Evolutionary conservation across 2,888 invertebrate species (phyloP).

Genomic region (Drosophila nigricruria): DNA sequence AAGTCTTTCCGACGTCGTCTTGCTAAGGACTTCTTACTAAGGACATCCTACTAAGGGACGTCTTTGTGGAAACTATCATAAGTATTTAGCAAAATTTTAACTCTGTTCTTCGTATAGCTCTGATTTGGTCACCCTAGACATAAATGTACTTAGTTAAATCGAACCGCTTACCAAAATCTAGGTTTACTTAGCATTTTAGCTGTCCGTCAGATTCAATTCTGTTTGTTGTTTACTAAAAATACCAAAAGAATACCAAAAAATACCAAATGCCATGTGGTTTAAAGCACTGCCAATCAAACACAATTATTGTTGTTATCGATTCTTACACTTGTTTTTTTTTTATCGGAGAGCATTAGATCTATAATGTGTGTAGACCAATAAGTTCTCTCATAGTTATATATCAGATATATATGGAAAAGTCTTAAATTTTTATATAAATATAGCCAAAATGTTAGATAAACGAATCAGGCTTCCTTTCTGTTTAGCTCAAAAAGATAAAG

Average conservation of each 20-base stretch:
- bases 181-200: not conserved
- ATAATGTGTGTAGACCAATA: not conserved
- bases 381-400: not conserved
- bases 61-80: not conserved
- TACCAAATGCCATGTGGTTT: constrained; percentile 12
- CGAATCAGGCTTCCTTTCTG: constrained; percentile 9
- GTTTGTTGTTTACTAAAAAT: constrained; percentile 10
- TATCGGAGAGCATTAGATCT: not conserved
- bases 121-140: constrained; percentile 6
- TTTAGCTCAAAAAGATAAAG: not conserved
- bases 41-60: too few relatives aligned
- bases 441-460: not conserved
- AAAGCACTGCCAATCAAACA: constrained; percentile 43
- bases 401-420: not conserved
- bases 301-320: constrained; percentile 19
- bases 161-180: constrained; percentile 15
- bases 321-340: not conserved
- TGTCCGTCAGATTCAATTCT: constrained; percentile 1
- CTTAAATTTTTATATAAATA: not conserved
- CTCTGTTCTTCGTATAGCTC: not conserved
- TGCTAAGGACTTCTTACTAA: not conserved
- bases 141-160: constrained; percentile 19
- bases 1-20: too few relatives aligned
- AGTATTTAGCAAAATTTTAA: not conserved
- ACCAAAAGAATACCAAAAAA: constrained; percentile 9